These are phyloP conservation scores for Apeltes quadracus DNA, from an alignment of 2,113 vertebrate species.

Conservation along the genomic window DNA sequence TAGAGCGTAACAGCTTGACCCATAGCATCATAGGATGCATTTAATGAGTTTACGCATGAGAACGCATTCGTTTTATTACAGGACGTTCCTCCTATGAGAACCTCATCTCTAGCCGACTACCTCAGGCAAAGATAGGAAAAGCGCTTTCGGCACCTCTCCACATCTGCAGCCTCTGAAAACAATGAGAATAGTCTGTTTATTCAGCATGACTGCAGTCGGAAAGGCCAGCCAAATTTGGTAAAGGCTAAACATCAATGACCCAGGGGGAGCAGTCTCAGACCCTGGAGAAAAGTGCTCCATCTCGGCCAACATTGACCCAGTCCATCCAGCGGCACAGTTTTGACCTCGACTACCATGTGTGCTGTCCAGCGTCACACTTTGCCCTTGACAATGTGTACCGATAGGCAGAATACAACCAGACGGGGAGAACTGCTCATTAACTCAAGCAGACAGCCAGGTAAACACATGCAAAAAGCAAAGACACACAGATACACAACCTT, in stretches of 20 bases:
- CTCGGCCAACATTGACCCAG: conserved; percentile 25
- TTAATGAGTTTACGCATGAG: neutral
- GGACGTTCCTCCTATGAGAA: neutral
- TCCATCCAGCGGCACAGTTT: conserved; percentile 1
- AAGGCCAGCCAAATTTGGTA: conserved; percentile 31
- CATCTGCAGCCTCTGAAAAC: conserved; percentile 8
- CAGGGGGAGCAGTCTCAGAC: conserved; percentile 6
- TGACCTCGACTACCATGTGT: conserved; percentile 20
- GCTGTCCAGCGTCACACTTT: conserved; percentile 8
- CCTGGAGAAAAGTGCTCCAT: conserved; percentile 30
- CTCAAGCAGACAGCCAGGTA: conserved; percentile 25
- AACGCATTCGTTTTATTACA: neutral
- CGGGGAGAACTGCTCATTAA: conserved; percentile 31
- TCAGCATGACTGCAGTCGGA: conserved; percentile 35
- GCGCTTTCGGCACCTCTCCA: neutral
- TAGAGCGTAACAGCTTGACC: neutral
- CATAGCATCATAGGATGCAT: too few species aligned
- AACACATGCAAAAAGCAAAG: conserved; percentile 27
- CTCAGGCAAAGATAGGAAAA: conserved; percentile 1
- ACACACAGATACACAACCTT: conserved; percentile 1
- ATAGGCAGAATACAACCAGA: neutral
- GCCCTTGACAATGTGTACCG: too few species aligned
- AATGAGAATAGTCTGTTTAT: conserved; percentile 9
- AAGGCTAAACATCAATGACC: conserved; percentile 23
- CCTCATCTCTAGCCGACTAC: conserved; percentile 2